Conservation (phyloP, 2,888 invertebrate genomes). For the Dryococelus australis region DNA sequence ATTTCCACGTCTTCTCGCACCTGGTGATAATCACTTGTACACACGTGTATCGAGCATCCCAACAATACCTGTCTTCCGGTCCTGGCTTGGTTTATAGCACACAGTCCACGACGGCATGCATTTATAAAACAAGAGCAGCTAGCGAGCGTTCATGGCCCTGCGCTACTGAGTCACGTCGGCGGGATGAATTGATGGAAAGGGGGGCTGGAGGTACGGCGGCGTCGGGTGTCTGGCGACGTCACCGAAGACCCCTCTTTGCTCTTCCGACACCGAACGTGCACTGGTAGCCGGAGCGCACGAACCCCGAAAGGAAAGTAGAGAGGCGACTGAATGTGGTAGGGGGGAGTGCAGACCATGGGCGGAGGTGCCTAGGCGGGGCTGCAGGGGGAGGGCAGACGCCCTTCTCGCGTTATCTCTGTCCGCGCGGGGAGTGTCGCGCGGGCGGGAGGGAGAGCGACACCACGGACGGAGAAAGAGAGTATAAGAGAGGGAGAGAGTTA, state of each 20-base stretch:
- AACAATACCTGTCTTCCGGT: not conserved
- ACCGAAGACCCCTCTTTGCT: not conserved
- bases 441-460: constrained; percentile 55
- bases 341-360: constrained; percentile 62
- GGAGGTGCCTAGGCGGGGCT: constrained; percentile 63
- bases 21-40: not conserved
- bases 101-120: too few relatives aligned
- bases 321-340: constrained; percentile 57
- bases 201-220: not conserved
- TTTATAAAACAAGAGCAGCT: too few relatives aligned
- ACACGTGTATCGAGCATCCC: not conserved
- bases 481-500: constrained; percentile 42
- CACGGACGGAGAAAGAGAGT: constrained; percentile 36
- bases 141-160: too few relatives aligned
- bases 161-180: too few relatives aligned
- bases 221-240: not conserved
- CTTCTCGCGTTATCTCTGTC: constrained; percentile 60
- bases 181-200: not conserved
- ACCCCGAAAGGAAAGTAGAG: constrained; percentile 57
- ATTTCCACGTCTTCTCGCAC: not conserved
- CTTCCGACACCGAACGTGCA: constrained; percentile 16
- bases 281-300: not conserved
- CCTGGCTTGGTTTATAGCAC: too few relatives aligned
- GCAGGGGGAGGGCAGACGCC: constrained; percentile 60
- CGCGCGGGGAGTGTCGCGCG: constrained; percentile 58